Conservation (phyloP, 1,140 invertebrate species). For the Cydia pomonella region DNA sequence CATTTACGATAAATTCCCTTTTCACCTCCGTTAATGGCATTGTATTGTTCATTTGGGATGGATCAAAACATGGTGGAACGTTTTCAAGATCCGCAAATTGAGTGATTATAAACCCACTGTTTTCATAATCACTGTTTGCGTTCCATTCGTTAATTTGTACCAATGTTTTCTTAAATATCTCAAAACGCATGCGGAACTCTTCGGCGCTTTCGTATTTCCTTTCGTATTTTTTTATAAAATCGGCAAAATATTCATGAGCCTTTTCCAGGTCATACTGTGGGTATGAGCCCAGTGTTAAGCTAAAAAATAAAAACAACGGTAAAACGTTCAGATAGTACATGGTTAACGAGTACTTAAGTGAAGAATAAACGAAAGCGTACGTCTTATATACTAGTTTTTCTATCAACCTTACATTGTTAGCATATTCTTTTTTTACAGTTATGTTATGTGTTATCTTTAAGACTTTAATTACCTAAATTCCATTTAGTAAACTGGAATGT, state of each 20-base stretch:
- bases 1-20: no score
- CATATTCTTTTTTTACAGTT: neutral
- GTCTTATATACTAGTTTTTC: neutral
- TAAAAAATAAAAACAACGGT: neutral
- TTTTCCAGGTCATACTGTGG: slow-evolving; percentile 12
- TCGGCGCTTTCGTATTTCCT: neutral
- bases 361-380: neutral
- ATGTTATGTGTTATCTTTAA: neutral
- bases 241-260: neutral
- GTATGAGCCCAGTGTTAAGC: neutral
- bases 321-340: neutral
- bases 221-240: slow-evolving; percentile 8
- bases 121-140: neutral
- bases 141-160: neutral
- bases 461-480: neutral
- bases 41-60: no score
- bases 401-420: neutral
- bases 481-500: neutral
- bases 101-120: neutral
- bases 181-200: neutral
- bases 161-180: neutral
- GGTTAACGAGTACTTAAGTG: neutral
- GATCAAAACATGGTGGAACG: no score
- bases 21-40: no score
- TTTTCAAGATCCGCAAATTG: neutral